Base-by-base conservation (phyloP, 2,888 invertebrate species). In the Tigriopus californicus region DNA sequence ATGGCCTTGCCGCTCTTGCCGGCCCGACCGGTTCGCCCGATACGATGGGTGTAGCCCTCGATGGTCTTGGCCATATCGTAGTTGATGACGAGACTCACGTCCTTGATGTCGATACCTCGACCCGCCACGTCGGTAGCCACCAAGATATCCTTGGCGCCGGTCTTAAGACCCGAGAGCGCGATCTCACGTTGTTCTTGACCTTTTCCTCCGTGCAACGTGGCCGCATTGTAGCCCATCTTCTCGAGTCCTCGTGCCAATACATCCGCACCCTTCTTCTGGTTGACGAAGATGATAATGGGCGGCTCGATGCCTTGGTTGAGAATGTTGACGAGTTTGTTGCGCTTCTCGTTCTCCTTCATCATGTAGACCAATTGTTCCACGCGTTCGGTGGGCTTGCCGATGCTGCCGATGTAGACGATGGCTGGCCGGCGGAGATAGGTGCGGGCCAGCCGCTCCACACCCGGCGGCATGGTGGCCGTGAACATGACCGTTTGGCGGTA, bases 401-500 rank as follows among this genome's bases (percentile, higher is more conserved):
- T 78, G 1, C 92, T 90, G 61, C 97, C 97, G 64, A 98, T 97
- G 70, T 97, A 90, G 0, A 98, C 97, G 1, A 95, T 87, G 12
- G 97, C 92, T 0, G 98, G 98, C 67, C 98, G 77, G 60, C 98
- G 78, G 22, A 99, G 75, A 73, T 98, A 99, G 40, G 83, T 87
- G 63, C 94, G 78, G 0, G 98, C 98, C 63, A 99, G 74, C 62
- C 97, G 78, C 74, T 99, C 98, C 1, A 99, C 94, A 2, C 95
- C 89, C 0, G 95, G 84, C 10, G 95, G 95, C 98, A 99, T 99
- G 64, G 98, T 99, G 2, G 98, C 98, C 54, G 98, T 98, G 73
- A 99, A 99, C 98, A 99, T 99, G 70, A 99, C 98, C 67, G 98
- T 99, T 83, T 82, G 95, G 70, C 95, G 77, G 72, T 86, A 98